Conservation (phyloP, 1,140 invertebrate species). For the Lithobius niger region DNA sequence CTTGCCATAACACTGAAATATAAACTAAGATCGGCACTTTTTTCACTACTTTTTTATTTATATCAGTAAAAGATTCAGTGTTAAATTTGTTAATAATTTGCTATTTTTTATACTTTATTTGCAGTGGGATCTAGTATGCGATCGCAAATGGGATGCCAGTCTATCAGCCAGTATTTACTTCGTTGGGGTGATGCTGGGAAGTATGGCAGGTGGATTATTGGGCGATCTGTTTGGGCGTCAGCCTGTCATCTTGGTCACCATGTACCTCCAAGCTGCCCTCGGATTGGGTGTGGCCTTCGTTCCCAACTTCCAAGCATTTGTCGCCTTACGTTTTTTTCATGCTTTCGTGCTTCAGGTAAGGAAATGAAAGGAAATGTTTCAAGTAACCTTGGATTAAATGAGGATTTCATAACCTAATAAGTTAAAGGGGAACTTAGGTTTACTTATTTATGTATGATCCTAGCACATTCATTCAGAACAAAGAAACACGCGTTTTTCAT, state of each 20-base stretch:
- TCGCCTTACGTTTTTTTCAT: slow-evolving; percentile 26
- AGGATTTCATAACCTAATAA: too few relatives aligned
- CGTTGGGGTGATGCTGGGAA: slow-evolving; percentile 38
- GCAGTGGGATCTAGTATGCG: slow-evolving; percentile 41
- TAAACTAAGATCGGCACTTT: too few relatives aligned
- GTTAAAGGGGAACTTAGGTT: too few relatives aligned
- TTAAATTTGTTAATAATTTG: slow-evolving; percentile 5
- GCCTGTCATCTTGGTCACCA: slow-evolving; percentile 36
- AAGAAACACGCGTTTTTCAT: too few relatives aligned
- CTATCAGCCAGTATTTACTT: slow-evolving; percentile 37
- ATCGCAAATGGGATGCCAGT: slow-evolving; percentile 30
- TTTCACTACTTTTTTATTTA: too few relatives aligned
- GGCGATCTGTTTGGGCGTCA: slow-evolving; percentile 39
- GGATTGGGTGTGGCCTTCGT: slow-evolving; percentile 37
- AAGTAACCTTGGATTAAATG: too few relatives aligned
- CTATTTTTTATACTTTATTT: slow-evolving; percentile 12
- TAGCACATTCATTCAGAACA: too few relatives aligned
- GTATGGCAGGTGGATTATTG: slow-evolving; percentile 37
- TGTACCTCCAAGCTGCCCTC: slow-evolving; percentile 37
- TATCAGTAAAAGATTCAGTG: too few relatives aligned
- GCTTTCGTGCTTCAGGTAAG: not conserved
- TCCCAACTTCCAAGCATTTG: slow-evolving; percentile 30
- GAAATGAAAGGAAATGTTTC: too few relatives aligned
- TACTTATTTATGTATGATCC: too few relatives aligned
- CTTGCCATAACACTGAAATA: too few relatives aligned